Conservation (phyloP, 2,888 invertebrate species). For the Xestia ashworthii region DNA sequence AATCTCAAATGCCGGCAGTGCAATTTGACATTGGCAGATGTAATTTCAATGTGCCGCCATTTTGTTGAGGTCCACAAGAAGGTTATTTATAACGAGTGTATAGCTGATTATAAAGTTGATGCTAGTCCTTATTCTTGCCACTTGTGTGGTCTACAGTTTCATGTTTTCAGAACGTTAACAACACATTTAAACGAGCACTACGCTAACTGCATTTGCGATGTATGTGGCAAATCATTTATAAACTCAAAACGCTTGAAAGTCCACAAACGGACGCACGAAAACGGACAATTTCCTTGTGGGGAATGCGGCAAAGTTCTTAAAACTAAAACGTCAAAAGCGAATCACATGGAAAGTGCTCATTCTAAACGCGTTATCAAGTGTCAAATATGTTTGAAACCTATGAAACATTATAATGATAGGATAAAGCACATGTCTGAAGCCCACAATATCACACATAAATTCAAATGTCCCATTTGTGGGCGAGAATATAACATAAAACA, state of each 20-base stretch:
- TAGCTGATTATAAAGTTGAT: conserved; percentile 85
- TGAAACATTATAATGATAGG: conserved; percentile 86
- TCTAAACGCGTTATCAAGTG: conserved; percentile 82
- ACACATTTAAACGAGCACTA: conserved; percentile 89
- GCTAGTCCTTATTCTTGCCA: conserved; percentile 82
- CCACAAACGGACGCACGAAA: conserved; percentile 87
- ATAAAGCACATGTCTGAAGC: conserved; percentile 86
- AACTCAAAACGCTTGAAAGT: conserved; percentile 87
- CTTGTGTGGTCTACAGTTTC: conserved; percentile 80
- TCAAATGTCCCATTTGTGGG: conserved; percentile 81
- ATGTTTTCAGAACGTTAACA: conserved; percentile 83
- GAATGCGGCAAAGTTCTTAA: conserved; percentile 82
- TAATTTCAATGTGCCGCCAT: conserved; percentile 79
- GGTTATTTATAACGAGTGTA: conserved; percentile 82
- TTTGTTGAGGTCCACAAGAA: conserved; percentile 78
- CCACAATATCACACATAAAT: conserved; percentile 83
- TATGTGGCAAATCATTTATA: conserved; percentile 88
- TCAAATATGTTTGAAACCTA: conserved; percentile 83
- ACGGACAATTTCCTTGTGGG: conserved; percentile 80
- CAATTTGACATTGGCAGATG: conserved; percentile 76
- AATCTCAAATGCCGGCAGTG: conserved; percentile 82
- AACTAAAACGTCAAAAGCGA: conserved; percentile 81
- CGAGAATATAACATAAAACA: conserved; percentile 85
- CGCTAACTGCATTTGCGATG: conserved; percentile 87
- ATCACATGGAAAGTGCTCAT: conserved; percentile 84